Percentiles rank a stretch among this genome's conserved stretches.
Evolutionary conservation across 2,888 invertebrate species (phyloP).

Genomic region (Oscheius myriophilus): DNA sequence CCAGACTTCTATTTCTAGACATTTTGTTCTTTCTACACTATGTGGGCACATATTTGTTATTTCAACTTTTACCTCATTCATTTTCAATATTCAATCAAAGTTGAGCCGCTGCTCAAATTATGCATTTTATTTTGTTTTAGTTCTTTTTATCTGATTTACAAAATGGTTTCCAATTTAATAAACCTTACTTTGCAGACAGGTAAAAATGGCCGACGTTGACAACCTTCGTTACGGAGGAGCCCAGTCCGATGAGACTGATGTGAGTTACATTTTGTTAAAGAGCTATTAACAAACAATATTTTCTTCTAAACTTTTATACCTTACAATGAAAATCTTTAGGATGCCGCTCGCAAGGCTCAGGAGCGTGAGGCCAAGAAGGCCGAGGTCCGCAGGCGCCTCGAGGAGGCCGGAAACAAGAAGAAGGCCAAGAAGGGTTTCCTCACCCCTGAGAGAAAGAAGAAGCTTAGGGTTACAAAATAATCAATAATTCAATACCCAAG

Average conservation of each 20-base stretch:
- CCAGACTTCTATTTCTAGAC: no score
- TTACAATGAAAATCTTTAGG: constrained; percentile 60
- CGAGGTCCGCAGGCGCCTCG: constrained; percentile 95
- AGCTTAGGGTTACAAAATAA: constrained; percentile 85
- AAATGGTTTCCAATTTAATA: no score
- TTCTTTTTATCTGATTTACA: no score
- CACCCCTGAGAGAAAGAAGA: constrained; percentile 99
- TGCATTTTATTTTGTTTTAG: no score
- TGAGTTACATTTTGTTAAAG: constrained; percentile 21
- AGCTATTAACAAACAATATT: not conserved
- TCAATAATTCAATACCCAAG: not conserved
- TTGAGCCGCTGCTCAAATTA: no score
- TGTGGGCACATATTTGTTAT: no score
- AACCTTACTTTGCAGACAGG: no score
- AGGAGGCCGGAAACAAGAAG: constrained; percentile 96
- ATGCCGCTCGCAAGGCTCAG: constrained; percentile 84
- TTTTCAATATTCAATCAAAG: no score
- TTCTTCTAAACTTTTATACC: not conserved
- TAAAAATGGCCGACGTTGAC: constrained; percentile 23
- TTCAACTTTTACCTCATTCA: no score
- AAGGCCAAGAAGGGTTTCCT: constrained; percentile 93
- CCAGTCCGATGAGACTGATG: constrained; percentile 50
- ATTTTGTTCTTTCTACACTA: no score
- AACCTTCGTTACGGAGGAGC: constrained; percentile 61
- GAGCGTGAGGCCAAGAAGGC: constrained; percentile 98